Percentiles rank a stretch among this genome's conserved stretches.
Evolutionary conservation across 2,797 vertebrate species (phyloP).

Genomic region (Macropus fuliginosus): DNA sequence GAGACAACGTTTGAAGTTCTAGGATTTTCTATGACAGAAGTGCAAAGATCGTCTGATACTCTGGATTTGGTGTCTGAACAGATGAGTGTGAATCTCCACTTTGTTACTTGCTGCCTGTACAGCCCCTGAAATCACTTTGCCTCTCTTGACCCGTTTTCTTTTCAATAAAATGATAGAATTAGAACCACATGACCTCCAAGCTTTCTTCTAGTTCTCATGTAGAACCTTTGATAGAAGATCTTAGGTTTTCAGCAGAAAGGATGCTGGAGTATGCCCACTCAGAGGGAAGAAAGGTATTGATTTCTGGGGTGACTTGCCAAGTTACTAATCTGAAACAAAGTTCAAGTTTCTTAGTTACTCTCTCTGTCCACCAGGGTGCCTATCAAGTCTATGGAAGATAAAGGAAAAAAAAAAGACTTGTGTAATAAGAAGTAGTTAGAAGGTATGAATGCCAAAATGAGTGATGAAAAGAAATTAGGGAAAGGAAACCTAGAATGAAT

Average conservation of each 20-base stretch:
- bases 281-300: neutral
- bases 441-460: slow-evolving; percentile 48
- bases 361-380: neutral
- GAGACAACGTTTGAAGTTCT: neutral
- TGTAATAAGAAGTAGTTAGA: slow-evolving; percentile 12
- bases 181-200: neutral
- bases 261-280: neutral
- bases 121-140: neutral
- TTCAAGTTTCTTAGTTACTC: neutral
- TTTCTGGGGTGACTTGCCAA: neutral
- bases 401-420: neutral
- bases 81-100: neutral
- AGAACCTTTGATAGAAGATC: neutral
- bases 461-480: slow-evolving; percentile 12
- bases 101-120: neutral
- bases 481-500: neutral
- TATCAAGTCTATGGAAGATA: neutral
- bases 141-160: neutral
- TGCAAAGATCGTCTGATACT: neutral
- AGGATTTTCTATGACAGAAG: neutral
- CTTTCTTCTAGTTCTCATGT: neutral
- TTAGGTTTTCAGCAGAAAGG: neutral
- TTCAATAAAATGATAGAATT: neutral
- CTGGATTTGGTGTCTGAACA: neutral
- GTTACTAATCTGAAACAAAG: neutral